Evolutionary conservation across 2,888 invertebrate species (phyloP), one percentile per base, ranked within the genome.

Genomic region (Acronicta leporina): DNA sequence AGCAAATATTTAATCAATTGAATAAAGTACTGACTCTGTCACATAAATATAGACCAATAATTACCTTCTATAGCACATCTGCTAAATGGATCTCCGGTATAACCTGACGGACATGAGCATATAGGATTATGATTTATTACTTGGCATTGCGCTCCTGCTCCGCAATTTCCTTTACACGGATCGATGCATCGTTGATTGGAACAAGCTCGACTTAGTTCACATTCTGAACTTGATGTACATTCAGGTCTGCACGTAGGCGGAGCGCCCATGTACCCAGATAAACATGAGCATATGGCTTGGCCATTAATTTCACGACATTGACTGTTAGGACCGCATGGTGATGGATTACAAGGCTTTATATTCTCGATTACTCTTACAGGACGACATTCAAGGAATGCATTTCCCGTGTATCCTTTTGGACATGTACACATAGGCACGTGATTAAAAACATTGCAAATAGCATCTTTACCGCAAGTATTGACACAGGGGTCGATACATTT

Each of bases 401-500:
- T 96, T 79, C 97, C 97, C 63, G 95, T 90, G 85, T 95, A 96
- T 58, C 96, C 96, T 64, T 85, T 86, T 30, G 95, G 95, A 85
- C 96, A 96, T 58, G 91, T 94, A 76, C 96, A 96, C 88, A 95
- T 94, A 0, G 96, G 95, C 44, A 95, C 87, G 79, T 96, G 95
- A 79, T 95, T 95, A 52, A 96, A 95, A 1, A 97, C 96, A 57
- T 95, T 95, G 80, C 98, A 98, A 47, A 96, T 86, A 5, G 98
- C 97, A 78, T 96, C 96, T 65, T 91, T 90, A 0, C 97, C 98
- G 84, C 98, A 98, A 27, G 96, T 96, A 75, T 96, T 96, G 10
- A 96, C 92, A 80, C 98, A 98, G 33, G 98, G 97, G 88, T 98
- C 96, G 45, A 94, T 84, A 81, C 98, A 98, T 90, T 97, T 97